Percentiles rank a stretch among this genome's conserved stretches.
Conservation (phyloP, 2,888 invertebrate species). For the Tridacna gigas region DNA sequence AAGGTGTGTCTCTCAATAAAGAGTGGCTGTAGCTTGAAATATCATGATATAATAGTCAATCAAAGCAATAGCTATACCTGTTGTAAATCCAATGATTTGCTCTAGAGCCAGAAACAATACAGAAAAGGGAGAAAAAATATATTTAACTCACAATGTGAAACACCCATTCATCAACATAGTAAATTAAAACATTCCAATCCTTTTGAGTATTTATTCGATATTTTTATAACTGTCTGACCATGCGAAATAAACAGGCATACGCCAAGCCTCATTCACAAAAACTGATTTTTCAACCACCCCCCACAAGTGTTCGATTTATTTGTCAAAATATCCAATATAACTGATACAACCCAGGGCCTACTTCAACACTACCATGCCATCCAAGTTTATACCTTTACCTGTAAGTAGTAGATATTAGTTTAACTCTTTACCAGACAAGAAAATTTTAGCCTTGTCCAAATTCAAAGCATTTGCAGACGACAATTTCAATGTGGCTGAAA, state of each 20-base stretch:
- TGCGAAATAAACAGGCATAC: neutral
- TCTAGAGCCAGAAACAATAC: neutral
- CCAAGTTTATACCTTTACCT: neutral
- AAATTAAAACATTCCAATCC: no score
- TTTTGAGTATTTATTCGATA: no score
- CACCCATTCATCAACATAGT: neutral
- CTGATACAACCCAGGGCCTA: conserved; percentile 9
- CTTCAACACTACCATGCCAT: conserved; percentile 9
- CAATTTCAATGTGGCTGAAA: neutral
- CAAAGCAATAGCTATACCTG: neutral
- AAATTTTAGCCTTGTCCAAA: neutral
- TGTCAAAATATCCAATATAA: conserved; percentile 16
- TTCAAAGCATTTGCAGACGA: neutral
- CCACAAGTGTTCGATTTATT: neutral
- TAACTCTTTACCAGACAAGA: neutral
- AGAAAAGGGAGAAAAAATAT: neutral
- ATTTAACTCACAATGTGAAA: no score
- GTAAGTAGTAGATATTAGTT: neutral
- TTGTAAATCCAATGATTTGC: neutral
- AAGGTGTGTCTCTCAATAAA: no score
- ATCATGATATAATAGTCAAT: no score
- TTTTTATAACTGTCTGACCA: neutral
- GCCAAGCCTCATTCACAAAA: neutral
- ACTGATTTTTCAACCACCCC: conserved; percentile 6
- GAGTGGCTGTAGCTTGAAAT: no score